A percentile compares a stretch with the other conserved stretches of the same genome.
Conservation (phyloP, 2,797 vertebrate genomes). For the Allobates femoralis region DNA sequence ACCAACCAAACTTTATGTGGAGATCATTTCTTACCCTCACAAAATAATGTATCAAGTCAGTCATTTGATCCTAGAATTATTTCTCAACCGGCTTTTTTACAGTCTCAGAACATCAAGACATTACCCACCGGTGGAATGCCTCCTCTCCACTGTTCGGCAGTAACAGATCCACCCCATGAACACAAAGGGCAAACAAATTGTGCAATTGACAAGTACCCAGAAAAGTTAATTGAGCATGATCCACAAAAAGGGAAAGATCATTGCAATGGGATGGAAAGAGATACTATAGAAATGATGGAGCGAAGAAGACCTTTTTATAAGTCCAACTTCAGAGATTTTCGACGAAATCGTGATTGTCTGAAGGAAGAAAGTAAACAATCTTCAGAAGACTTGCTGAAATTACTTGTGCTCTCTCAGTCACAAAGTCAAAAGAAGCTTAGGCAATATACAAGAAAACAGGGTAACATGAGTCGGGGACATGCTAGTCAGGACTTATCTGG, state of each 20-base stretch:
- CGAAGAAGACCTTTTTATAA: constrained; percentile 72
- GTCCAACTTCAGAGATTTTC: constrained; percentile 83
- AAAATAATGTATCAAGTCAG: constrained; percentile 19
- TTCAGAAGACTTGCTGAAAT: constrained; percentile 71
- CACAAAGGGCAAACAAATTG: constrained; percentile 66
- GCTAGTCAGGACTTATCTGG: constrained; percentile 74
- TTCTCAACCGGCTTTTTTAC: constrained; percentile 13
- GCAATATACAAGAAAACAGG: constrained; percentile 79
- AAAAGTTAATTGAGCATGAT: constrained; percentile 67
- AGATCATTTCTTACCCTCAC: constrained; percentile 69
- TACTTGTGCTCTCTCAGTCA: constrained; percentile 75
- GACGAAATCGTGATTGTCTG: constrained; percentile 73
- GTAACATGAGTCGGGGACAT: constrained; percentile 73
- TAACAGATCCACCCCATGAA: constrained; percentile 65
- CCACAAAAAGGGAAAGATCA: constrained; percentile 68
- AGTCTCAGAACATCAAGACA: constrained; percentile 9
- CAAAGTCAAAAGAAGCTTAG: constrained; percentile 74
- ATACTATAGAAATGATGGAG: constrained; percentile 70
- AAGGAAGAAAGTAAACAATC: constrained; percentile 75
- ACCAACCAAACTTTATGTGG: constrained; percentile 70
- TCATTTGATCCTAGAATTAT: constrained; percentile 30
- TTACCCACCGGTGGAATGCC: constrained; percentile 34
- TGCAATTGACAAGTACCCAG: constrained; percentile 45
- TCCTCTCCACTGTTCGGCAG: constrained; percentile 63
- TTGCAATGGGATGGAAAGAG: constrained; percentile 69